Percentiles rank a stretch among this genome's conserved stretches.
Evolutionary conservation across 1,140 invertebrate species (phyloP).

Genomic region (Campodea augens): DNA sequence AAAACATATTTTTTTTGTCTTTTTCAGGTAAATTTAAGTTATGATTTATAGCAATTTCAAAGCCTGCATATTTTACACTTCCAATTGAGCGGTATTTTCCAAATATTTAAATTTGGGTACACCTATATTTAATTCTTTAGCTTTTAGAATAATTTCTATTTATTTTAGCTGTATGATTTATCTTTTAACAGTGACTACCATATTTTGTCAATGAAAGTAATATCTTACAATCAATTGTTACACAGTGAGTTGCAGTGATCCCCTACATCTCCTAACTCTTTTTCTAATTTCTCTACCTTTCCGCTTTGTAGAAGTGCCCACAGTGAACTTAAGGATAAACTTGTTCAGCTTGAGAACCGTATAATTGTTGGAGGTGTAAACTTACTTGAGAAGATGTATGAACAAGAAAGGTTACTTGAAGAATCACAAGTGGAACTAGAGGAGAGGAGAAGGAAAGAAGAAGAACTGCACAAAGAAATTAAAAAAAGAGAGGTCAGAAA

Average conservation of each 20-base stretch:
- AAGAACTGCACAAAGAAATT: conserved; percentile 56
- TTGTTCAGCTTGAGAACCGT: conserved; percentile 80
- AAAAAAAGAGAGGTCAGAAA: conserved; percentile 51
- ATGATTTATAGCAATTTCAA: too few relatives aligned
- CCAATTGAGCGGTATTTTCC: too few relatives aligned
- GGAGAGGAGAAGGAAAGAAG: conserved; percentile 57
- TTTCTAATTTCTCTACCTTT: not conserved
- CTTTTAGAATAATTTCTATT: not conserved
- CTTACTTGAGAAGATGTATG: conserved; percentile 89
- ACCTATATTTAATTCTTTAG: not conserved
- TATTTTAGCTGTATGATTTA: not conserved
- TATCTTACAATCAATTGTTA: not conserved
- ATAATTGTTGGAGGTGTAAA: conserved; percentile 97
- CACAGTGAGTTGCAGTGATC: not conserved
- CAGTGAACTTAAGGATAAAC: conserved; percentile 51
- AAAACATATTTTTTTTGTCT: too few relatives aligned
- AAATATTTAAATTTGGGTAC: too few relatives aligned
- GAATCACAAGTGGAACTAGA: conserved; percentile 81
- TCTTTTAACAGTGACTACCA: not conserved
- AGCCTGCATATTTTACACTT: too few relatives aligned
- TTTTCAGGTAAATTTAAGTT: too few relatives aligned
- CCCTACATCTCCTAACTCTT: not conserved
- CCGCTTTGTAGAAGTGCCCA: conserved; percentile 30
- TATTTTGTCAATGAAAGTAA: not conserved
- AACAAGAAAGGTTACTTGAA: conserved; percentile 76